phyloP scores from a whole-genome alignment of 2,113 vertebrate genomes.

The Balaenoptera acutorostrata region DNA sequence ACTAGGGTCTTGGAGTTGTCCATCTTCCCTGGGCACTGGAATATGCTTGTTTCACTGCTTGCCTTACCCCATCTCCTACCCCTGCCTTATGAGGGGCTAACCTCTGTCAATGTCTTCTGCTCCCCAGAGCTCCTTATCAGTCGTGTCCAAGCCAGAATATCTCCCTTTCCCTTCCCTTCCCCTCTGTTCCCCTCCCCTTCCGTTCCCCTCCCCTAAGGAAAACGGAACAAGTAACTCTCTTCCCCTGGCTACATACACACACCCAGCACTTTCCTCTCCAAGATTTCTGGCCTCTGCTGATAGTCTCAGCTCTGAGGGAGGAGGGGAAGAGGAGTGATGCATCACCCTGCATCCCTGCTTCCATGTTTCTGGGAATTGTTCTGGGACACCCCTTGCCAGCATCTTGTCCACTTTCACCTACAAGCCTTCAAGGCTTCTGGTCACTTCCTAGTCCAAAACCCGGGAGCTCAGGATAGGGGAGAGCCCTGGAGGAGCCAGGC shows the following conservation, averaged over 20 bases:
- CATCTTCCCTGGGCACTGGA: not conserved
- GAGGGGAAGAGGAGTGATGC: not conserved
- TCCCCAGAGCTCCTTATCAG: conserved; percentile 28
- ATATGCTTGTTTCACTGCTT: fast-evolving
- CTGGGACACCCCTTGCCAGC: not conserved
- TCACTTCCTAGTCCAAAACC: not conserved
- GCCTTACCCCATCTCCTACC: not conserved
- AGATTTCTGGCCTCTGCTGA: conserved; percentile 46
- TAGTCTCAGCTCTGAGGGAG: not conserved
- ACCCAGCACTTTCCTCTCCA: conserved; percentile 57
- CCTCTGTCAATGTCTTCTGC: not conserved
- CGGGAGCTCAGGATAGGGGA: not conserved
- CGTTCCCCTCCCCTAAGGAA: not conserved
- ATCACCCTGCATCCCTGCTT: not conserved
- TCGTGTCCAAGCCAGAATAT: not conserved
- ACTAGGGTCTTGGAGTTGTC: not conserved
- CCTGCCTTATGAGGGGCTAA: not conserved
- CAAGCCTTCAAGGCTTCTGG: not conserved
- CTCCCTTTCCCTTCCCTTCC: not conserved
- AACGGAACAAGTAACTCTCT: conserved; percentile 35
- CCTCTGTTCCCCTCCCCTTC: not conserved
- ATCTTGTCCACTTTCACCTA: not conserved
- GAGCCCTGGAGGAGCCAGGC: not conserved
- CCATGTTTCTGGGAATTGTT: conserved; percentile 51
- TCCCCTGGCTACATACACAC: not conserved